Conservation (phyloP, 2,797 vertebrate species). For the Chaenodraco wilsoni region DNA sequence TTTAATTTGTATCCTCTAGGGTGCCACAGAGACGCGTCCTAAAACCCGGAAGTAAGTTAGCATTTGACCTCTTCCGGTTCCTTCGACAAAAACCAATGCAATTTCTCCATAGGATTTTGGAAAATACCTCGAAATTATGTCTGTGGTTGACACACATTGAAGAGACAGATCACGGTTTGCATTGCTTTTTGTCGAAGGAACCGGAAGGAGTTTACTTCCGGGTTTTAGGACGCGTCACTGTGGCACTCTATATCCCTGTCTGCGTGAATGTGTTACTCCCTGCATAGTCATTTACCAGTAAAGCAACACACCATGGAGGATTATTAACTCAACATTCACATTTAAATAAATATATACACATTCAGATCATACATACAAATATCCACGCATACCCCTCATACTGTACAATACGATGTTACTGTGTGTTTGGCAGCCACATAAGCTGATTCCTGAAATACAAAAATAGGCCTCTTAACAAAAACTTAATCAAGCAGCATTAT, state of each 20-base stretch:
- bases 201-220: too few species aligned
- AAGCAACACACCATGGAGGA: constrained; percentile 54
- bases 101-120: too few species aligned
- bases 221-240: too few species aligned
- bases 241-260: constrained; percentile 30
- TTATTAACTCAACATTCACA: constrained; percentile 64
- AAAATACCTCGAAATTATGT: too few species aligned
- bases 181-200: too few species aligned
- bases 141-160: too few species aligned
- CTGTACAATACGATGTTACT: constrained; percentile 35
- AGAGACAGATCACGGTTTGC: too few species aligned
- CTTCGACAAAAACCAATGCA: too few species aligned
- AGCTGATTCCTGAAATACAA: constrained; percentile 78
- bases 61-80: too few species aligned
- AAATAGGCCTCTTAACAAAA: constrained; percentile 73
- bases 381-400: constrained; percentile 27
- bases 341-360: constrained; percentile 66
- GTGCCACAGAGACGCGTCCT: too few species aligned
- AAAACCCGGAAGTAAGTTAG: too few species aligned
- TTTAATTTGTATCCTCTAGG: constrained; percentile 14
- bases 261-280: constrained; percentile 57
- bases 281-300: constrained; percentile 69
- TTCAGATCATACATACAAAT: constrained; percentile 45
- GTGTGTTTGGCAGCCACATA: constrained; percentile 82
- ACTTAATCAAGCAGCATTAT: constrained; percentile 50